phyloP scores from a whole-genome alignment of 2,797 vertebrate genomes.

The Pangasius sanitwongsei region DNA sequence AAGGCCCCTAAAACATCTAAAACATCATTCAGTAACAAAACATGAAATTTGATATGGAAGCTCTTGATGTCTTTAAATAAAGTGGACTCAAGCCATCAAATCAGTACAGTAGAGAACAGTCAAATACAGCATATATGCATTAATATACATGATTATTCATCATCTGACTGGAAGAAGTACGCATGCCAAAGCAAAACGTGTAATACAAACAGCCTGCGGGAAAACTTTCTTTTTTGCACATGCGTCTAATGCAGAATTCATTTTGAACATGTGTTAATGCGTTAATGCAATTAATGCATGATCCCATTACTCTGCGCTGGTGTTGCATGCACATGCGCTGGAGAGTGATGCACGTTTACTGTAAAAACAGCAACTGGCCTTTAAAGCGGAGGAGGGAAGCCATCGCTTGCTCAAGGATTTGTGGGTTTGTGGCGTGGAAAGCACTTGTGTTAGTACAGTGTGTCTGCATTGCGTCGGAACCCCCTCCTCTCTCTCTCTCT shows the following conservation, averaged over 20 bases:
- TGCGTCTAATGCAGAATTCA: background rate
- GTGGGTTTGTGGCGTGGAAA: conserved; percentile 52
- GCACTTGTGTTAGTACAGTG: conserved; percentile 67
- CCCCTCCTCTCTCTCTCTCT: conserved; percentile 49
- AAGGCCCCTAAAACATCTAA: background rate
- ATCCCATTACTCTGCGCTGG: background rate
- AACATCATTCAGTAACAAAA: background rate
- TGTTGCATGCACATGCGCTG: too few relatives aligned
- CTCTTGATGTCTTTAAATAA: background rate
- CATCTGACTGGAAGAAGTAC: background rate
- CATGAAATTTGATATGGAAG: background rate
- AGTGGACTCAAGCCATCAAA: background rate
- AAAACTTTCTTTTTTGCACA: conserved; percentile 1
- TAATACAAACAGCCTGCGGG: background rate
- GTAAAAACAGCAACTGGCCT: conserved; percentile 5
- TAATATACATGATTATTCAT: background rate
- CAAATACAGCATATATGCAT: background rate
- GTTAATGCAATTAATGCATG: background rate
- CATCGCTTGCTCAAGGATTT: conserved; percentile 41
- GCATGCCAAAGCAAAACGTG: background rate
- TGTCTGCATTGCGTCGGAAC: conserved; percentile 81
- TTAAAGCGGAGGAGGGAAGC: conserved; percentile 14
- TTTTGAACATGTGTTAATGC: background rate
- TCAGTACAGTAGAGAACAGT: background rate
- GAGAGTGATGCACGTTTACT: background rate